Conservation (phyloP, 2,797 vertebrate species). For the Pipistrellus pipistrellus region DNA sequence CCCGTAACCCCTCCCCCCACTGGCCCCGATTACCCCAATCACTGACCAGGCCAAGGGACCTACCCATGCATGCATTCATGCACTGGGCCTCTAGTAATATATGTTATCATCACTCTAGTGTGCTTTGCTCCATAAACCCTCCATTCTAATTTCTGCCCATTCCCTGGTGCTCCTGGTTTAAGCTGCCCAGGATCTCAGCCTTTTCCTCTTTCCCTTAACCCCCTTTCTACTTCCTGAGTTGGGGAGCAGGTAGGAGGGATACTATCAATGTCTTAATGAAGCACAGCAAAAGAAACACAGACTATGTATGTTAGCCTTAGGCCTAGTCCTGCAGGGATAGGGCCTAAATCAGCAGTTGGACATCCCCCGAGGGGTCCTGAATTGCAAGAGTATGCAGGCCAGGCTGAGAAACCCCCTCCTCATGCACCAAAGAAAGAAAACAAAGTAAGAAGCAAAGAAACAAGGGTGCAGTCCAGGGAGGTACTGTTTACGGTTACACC, state of each 20-base stretch:
- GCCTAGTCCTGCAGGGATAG: too few relatives aligned
- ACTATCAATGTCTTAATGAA: background rate
- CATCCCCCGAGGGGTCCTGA: too few relatives aligned
- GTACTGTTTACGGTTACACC: background rate
- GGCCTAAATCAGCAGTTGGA: too few relatives aligned
- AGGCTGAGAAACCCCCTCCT: too few relatives aligned
- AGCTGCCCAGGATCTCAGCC: background rate
- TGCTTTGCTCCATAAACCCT: background rate
- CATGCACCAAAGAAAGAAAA: background rate
- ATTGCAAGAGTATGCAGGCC: rapidly evolving
- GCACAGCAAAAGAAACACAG: background rate
- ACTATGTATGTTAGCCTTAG: background rate
- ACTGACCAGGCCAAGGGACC: too few relatives aligned
- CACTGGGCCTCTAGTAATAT: too few relatives aligned
- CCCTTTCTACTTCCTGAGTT: background rate
- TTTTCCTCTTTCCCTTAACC: background rate
- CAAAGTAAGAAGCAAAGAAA: constrained; percentile 12
- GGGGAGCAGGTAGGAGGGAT: background rate
- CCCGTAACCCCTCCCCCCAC: too few relatives aligned
- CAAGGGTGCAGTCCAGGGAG: background rate
- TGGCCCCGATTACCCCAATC: too few relatives aligned
- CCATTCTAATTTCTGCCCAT: background rate
- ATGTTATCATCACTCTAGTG: background rate
- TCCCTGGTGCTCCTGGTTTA: background rate
- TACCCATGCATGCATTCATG: too few relatives aligned